Evolutionary conservation across 2,888 invertebrate genomes (phyloP), one percentile per base, ranked within the genome.

Genomic region (Deilephila porcellus): DNA sequence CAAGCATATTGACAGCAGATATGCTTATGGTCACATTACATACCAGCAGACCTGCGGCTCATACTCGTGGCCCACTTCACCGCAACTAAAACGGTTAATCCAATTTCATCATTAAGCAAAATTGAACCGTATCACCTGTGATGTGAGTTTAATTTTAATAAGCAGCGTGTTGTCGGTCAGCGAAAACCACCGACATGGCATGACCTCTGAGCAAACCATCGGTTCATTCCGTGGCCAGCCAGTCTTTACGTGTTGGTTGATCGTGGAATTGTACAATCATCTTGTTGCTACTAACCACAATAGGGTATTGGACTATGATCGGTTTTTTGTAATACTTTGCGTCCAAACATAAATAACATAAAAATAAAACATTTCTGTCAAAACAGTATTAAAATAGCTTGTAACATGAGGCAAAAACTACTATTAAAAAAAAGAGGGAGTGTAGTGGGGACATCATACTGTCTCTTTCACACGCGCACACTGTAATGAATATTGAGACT

Each of bases 211-310:
- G 17, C 45, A n/a, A 17, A 56, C 0, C 56, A 56, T 19, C n/a
- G 56, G 56, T 56, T 56, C 56, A 56, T 56, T 56, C 56, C 56
- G 56, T 56, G 56, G 56, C n/a, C 56, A n/a, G 19, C 56, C 56
- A 56, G 56, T n/a, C 56, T n/a, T 56, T 56, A 56, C 5, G 56
- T n/a, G n/a, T n/a, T 5, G 56, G 56, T 56, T 56, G 56, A 56
- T n/a, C 56, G n/a, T 5, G 17, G n/a, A 56, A 56, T 56, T 56
- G n/a, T n/a, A n/a, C 6, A n/a, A 14, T n/a, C 17, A 14, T n/a
- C 17, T n/a, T 53, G 14, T 19, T 17, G 56, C 19, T 56, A 4
- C 19, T 56, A 0, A 45, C 45, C 45, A 45, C 45, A 45, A 45
- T n/a, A n/a, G n/a, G n/a, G n/a, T n/a, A n/a, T n/a, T n/a, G n/a